Conservation (phyloP, 2,888 invertebrate genomes). For the Diarsia rubi region DNA sequence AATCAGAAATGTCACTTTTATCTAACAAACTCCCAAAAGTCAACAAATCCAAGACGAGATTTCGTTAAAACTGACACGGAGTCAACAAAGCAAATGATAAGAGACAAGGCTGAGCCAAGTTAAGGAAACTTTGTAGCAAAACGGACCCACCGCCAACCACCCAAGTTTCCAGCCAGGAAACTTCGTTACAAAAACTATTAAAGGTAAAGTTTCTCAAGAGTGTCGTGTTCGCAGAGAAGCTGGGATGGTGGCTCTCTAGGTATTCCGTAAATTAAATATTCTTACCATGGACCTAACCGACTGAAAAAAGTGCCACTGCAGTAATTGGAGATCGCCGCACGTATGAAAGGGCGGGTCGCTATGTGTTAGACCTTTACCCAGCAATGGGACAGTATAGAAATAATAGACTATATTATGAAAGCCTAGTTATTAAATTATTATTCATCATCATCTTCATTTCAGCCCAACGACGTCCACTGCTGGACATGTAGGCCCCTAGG, state of each 20-base stretch:
- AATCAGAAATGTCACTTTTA: not conserved
- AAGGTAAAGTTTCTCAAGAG: conserved; percentile 37
- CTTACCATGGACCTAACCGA: not conserved
- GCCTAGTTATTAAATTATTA: no score
- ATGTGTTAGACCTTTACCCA: not conserved
- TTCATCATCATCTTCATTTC: no score
- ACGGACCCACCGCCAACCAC: conserved; percentile 6
- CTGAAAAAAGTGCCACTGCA: not conserved
- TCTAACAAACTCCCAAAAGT: conserved; percentile 4
- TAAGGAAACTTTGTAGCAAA: conserved; percentile 46
- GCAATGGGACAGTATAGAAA: not conserved
- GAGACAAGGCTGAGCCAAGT: conserved; percentile 44
- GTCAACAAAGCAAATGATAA: conserved; percentile 33
- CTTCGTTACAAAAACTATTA: conserved; percentile 40
- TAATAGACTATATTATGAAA: not conserved
- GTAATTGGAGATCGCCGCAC: not conserved
- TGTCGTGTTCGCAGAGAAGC: conserved; percentile 27
- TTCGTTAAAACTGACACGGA: conserved; percentile 28
- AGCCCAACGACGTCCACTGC: no score
- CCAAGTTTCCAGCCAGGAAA: conserved; percentile 12
- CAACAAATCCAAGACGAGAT: conserved; percentile 21
- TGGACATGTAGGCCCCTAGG: no score
- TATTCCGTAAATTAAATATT: conserved; percentile 4
- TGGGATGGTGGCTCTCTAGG: not conserved
- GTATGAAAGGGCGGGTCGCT: not conserved